Percentiles rank a stretch among this genome's conserved stretches.
phyloP scores from a whole-genome alignment of 2,113 vertebrate species.

The Tamias sibiricus region DNA sequence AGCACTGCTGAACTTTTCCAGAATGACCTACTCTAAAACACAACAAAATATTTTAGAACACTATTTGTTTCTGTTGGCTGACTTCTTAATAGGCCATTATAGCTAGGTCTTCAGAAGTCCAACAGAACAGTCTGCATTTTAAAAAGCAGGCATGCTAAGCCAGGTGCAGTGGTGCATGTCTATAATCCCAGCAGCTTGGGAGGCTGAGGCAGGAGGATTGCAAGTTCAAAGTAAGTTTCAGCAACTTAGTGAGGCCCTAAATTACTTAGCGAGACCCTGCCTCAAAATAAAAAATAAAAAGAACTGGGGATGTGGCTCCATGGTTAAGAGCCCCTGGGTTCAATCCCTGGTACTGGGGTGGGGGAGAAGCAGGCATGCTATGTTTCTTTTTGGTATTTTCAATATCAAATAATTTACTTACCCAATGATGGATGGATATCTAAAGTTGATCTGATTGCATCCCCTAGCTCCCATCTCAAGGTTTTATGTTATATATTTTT shows the following conservation, averaged over 20 bases:
- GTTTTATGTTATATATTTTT: background rate
- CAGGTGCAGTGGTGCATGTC: no score
- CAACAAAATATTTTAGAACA: constrained; percentile 31
- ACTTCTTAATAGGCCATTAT: constrained; percentile 9
- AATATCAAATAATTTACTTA: background rate
- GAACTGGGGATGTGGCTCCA: no score
- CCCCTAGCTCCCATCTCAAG: constrained; percentile 6
- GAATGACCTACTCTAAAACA: constrained; percentile 34
- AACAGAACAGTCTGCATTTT: background rate
- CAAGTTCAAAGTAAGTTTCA: no score
- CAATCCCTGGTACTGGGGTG: no score
- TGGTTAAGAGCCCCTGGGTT: no score
- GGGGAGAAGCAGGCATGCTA: no score
- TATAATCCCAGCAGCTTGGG: no score
- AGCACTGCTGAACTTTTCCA: constrained; percentile 23
- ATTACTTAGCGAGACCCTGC: no score
- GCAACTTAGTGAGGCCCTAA: no score
- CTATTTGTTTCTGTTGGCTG: constrained; percentile 1
- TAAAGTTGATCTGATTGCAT: background rate
- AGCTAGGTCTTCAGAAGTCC: constrained; percentile 19
- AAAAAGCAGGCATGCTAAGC: background rate
- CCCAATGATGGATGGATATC: background rate
- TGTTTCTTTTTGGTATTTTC: background rate
- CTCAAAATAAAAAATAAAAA: no score
- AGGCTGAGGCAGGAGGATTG: no score